Evolutionary conservation across 2,797 vertebrate genomes (phyloP).

Genomic region (Sebastes steindachneri): DNA sequence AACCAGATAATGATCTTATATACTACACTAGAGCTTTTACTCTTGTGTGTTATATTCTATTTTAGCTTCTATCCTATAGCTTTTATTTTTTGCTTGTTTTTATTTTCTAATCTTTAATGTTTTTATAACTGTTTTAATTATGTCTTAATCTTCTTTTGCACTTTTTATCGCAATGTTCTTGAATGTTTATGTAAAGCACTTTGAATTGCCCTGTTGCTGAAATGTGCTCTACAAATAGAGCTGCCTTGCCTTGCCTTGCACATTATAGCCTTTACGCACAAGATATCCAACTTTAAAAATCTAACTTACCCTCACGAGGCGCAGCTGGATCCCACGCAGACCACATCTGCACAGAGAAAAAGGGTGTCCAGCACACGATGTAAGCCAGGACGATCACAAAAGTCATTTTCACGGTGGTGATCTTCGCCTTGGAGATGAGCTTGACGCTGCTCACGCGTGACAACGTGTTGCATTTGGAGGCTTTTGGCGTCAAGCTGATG

Average conservation of each 20-base stretch:
- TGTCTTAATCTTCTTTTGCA: too few species aligned
- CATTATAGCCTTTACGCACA: background rate
- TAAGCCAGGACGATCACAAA: conserved; percentile 94
- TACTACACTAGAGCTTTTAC: too few species aligned
- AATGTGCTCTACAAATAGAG: too few species aligned
- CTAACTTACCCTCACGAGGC: conserved; percentile 89
- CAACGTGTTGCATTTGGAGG: conserved; percentile 73
- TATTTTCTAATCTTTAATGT: too few species aligned
- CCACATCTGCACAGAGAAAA: conserved; percentile 98
- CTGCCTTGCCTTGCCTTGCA: too few species aligned
- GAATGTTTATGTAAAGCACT: too few species aligned
- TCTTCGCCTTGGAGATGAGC: conserved; percentile 95
- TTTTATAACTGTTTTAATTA: too few species aligned
- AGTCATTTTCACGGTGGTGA: conserved; percentile 95
- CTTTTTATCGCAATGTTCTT: too few species aligned
- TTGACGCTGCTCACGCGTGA: conserved; percentile 92
- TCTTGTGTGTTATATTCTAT: too few species aligned
- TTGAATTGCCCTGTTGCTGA: too few species aligned
- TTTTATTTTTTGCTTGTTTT: too few species aligned
- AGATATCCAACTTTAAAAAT: conserved; percentile 12
- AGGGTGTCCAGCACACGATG: conserved; percentile 94
- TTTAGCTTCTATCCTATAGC: too few species aligned
- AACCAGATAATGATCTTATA: accelerated
- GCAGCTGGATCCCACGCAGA: conserved; percentile 91
- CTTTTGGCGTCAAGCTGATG: conserved; percentile 75